Evolutionary conservation across 2,888 invertebrate genomes (phyloP).

Genomic region (Polydrusus pterygomalis): DNA sequence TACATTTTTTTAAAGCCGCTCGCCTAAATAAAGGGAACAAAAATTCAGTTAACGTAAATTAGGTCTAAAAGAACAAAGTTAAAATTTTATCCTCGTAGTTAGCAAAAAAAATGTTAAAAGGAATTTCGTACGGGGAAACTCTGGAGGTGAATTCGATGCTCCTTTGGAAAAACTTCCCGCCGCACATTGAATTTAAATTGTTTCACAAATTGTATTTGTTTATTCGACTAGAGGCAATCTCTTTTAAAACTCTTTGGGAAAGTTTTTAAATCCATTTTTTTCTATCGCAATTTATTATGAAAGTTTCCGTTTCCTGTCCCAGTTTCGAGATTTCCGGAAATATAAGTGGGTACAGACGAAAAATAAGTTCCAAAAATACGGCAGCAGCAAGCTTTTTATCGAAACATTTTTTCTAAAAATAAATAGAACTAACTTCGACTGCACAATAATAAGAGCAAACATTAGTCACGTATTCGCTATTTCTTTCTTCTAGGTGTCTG

Average conservation of each 20-base stretch:
- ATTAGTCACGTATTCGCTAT: too few species aligned
- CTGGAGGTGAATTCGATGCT: slow-evolving; percentile 30
- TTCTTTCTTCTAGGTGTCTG: too few species aligned
- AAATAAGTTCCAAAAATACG: background rate
- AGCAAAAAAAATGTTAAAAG: slow-evolving; percentile 23
- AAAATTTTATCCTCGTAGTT: slow-evolving; percentile 47
- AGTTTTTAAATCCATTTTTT: slow-evolving; percentile 36
- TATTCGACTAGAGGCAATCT: slow-evolving; percentile 47
- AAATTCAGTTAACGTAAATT: slow-evolving; percentile 45
- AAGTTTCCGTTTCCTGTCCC: slow-evolving; percentile 2
- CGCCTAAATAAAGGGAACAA: slow-evolving; percentile 40
- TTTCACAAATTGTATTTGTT: slow-evolving; percentile 52
- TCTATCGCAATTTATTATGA: background rate
- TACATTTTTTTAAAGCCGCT: slow-evolving; percentile 24
- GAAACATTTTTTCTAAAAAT: too few species aligned
- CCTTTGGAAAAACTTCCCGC: slow-evolving; percentile 9
- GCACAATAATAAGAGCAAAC: too few species aligned
- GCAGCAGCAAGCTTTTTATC: too few species aligned
- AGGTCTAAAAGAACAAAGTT: slow-evolving; percentile 47
- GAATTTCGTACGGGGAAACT: slow-evolving; percentile 29
- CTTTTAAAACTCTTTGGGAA: slow-evolving; percentile 45
- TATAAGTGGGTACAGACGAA: background rate
- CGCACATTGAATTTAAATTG: slow-evolving; percentile 48
- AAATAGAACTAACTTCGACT: too few species aligned
- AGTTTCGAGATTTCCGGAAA: background rate